Base-by-base conservation (phyloP, 2,888 invertebrate genomes). In the Saturnia pavonia region DNA sequence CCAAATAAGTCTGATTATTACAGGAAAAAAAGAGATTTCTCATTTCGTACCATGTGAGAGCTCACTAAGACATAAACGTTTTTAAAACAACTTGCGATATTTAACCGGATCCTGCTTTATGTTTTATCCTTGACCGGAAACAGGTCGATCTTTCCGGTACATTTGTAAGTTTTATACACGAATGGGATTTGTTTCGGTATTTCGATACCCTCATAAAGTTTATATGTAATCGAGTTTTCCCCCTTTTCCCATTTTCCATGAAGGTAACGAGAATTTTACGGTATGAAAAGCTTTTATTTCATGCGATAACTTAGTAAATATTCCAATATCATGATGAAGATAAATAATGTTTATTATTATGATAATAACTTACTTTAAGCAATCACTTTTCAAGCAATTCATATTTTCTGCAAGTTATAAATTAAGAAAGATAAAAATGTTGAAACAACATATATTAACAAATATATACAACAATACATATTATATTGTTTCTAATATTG, bases 41-140 rank as follows among this genome's bases (percentile, higher is more conserved):
- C n/a, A n/a, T n/a, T n/a, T n/a, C n/a, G n/a, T n/a, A n/a, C 19
- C 19, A 48, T 48, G 48, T 19, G 19, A 48, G 6, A n/a, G 19
- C 7, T 27, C 1, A 27, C 19, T 27, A 68, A 45, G 22, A 7
- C 27, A n/a, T 34, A n/a, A 6, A n/a, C 2, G 4, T 54, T 22
- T 51, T 2, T 51, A 40, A 51, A 65, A 69, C 27, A 22, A 63
- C 69, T 51, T 54, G 54, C 54, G 11, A 9, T 68, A 34, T 72
- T 70, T 74, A 73, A 70, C 77, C 76, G 78, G 77, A 80, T 73
- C 67, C 73, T 69, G 76, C 71, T 74, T 75, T 80, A 77, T 81
- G 74, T 78, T 34, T 34, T 77, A 77, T 77, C 70, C 72, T 72
- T 27, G 25, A 71, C 72, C 79, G 82, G 80, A 81, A 79, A 78